phyloP scores from a whole-genome alignment of 2,888 invertebrate genomes.

The Erebia epiphron region DNA sequence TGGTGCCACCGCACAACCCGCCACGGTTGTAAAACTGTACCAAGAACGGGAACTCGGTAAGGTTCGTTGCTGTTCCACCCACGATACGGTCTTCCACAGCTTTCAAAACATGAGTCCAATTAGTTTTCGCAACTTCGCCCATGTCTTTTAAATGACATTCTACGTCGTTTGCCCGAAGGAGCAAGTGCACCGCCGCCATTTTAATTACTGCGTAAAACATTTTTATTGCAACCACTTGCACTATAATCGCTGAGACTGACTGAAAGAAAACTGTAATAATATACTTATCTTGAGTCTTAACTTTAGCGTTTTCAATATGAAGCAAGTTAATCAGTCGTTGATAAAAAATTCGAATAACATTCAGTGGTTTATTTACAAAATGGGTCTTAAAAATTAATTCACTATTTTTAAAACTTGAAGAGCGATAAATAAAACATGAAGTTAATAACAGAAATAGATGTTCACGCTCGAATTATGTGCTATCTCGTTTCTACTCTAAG shows the following conservation, averaged over 20 bases:
- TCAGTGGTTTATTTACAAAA: neutral
- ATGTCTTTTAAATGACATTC: constrained; percentile 49
- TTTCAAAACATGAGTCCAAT: constrained; percentile 37
- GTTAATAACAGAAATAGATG: constrained; percentile 23
- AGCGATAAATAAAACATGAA: constrained; percentile 17
- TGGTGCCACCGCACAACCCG: constrained; percentile 50
- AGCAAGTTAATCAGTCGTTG: too few species aligned
- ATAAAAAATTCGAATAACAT: too few species aligned
- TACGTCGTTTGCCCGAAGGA: constrained; percentile 26
- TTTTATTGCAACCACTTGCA: constrained; percentile 32
- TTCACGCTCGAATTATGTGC: constrained; percentile 21
- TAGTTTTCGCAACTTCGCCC: constrained; percentile 42
- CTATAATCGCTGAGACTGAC: neutral
- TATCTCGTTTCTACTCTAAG: constrained; percentile 37
- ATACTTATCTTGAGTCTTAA: neutral
- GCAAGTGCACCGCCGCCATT: constrained; percentile 24
- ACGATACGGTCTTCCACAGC: constrained; percentile 44
- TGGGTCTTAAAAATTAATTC: constrained; percentile 4
- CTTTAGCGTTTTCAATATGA: too few species aligned
- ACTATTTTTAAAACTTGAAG: constrained; percentile 8
- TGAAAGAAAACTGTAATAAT: constrained; percentile 6
- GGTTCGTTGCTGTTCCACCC: constrained; percentile 43
- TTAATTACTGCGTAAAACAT: constrained; percentile 36
- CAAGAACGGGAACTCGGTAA: constrained; percentile 46
- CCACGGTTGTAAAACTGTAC: constrained; percentile 52